Base-by-base conservation (phyloP, 2,888 invertebrate species). In the Electrophaes corylata region DNA sequence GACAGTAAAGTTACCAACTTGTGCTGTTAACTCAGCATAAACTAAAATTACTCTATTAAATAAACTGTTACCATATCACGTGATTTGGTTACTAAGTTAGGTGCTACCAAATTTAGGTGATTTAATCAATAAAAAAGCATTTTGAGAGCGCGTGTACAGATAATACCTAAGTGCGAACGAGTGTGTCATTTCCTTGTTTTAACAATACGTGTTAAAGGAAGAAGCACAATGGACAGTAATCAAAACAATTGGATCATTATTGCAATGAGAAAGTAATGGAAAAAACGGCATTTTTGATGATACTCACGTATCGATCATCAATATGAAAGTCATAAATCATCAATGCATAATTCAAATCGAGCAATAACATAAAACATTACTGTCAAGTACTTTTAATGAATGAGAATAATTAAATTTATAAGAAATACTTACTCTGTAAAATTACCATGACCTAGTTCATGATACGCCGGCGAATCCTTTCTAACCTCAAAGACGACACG, bases 401-500 rank as follows among this genome's bases (percentile, higher is more conserved):
- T 12, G 20, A 35, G 20, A 55, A 39, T 37, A 33, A 48, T 51
- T 47, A 46, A 43, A 55, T 29, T 59, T 20, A 44, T 23, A 14
- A 14, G 40, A 4, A 60, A 64, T 69, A 76, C 76, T 76, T 70
- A 76, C 76, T 56, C 44, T 62, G 64, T 61, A 65, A 65, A 64
- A 57, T 67, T 66, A 72, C 73, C 72, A 73, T 77, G 77, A 75
- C 75, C 77, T 60, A 62, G 62, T 57, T 67, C 54, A 60, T 35
- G 47, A 46, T 44, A 33, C 41, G 57, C 58, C 49, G 57, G 18
- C 11, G 51, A 31, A 41, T 59, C 51, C 50, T 14, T 37, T 56
- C 33, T 78, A 79, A 78, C 77, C 78, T 78, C 70, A 67, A 74
- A 76, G 52, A 35, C 40, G 48, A 61, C 69, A 73, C 70, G 67